Base-by-base conservation (phyloP, 2,797 vertebrate species). In the Halcyon chelicuti region DNA sequence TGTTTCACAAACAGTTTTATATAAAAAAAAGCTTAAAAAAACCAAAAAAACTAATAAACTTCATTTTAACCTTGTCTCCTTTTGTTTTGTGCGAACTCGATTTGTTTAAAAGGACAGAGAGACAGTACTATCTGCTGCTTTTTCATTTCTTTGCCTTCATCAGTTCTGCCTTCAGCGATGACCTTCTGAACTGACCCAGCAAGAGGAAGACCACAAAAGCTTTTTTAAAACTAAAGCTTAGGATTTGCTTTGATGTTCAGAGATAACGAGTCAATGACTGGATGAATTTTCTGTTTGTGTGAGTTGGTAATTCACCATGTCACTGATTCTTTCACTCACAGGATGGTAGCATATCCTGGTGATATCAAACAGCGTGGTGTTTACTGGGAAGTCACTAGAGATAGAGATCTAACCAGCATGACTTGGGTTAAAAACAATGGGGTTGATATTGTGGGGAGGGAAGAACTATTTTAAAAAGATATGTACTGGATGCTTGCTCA, bases 1-100 rank as follows among this genome's bases (percentile, higher is more conserved):
- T 98, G 98, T 98, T 98, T 98, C 98, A 98, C 98, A 98, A 98
- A 98, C 98, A 98, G 98, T 98, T 98, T 98, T 98, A 98, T 98
- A 98, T 98, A 98, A 98, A 98, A 98, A 97, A 97, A 98, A 95
- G 94, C 94, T 96, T 97, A 97, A 97, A 96, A 98, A 97, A 93
- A 91, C 77, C 94, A 95, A 98, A 72, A 98, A 98, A 98, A 96
- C 88, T 92, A 98, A 98, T 98, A 98, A 98, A 98, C 98, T 98
- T 98, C 98, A 98, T 98, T 98, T 98, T 98, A 98, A 98, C 98
- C 98, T 98, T 98, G 97, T 97, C 97, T 98, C 95, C 87, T 96
- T 97, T 97, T 95, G 93, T 97, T 97, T 97, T 94, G 88, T 98
- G 70, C 83, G 66, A 96, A 96, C 91, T 95, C 92, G 92, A 87